A percentile compares a stretch with the other conserved stretches of the same genome.
These are phyloP conservation scores for Ariopsis seemanni DNA, from an alignment of 2,113 vertebrate genomes.

Conservation along the genomic window DNA sequence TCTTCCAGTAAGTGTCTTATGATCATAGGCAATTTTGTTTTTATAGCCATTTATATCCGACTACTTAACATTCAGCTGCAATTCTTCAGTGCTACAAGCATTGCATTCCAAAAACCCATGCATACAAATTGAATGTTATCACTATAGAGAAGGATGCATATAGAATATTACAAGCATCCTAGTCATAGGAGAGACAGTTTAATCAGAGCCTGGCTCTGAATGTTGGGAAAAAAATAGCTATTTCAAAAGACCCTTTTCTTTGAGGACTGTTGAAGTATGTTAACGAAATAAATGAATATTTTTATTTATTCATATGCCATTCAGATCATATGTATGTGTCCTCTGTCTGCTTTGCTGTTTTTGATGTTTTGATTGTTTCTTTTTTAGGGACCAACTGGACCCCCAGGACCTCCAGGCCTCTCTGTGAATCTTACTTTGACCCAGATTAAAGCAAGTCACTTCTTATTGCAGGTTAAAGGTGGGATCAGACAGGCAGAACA, in stretches of 20 bases:
- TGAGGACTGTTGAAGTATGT: background rate
- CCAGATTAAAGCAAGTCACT: conserved; percentile 73
- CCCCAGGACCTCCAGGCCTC: conserved; percentile 74
- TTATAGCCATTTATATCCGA: background rate
- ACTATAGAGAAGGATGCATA: background rate
- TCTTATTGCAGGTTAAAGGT: background rate
- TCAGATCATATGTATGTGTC: background rate
- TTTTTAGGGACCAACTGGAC: conserved; percentile 77
- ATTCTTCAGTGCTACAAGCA: background rate
- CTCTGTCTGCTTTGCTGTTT: background rate
- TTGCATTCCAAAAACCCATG: background rate
- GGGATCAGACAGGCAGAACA: background rate
- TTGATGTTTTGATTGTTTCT: conserved; percentile 5
- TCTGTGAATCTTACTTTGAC: conserved; percentile 68
- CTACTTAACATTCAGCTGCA: background rate
- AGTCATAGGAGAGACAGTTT: background rate
- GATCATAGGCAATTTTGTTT: background rate
- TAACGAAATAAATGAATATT: background rate
- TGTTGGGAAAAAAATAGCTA: background rate
- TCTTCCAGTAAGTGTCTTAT: conserved; percentile 70
- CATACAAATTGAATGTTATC: background rate
- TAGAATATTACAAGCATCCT: background rate
- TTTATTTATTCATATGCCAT: background rate
- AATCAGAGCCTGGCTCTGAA: background rate
- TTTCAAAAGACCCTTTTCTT: background rate